Evolutionary conservation across 1,140 invertebrate species (phyloP).

Genomic region (Drosophila sucinea): DNA sequence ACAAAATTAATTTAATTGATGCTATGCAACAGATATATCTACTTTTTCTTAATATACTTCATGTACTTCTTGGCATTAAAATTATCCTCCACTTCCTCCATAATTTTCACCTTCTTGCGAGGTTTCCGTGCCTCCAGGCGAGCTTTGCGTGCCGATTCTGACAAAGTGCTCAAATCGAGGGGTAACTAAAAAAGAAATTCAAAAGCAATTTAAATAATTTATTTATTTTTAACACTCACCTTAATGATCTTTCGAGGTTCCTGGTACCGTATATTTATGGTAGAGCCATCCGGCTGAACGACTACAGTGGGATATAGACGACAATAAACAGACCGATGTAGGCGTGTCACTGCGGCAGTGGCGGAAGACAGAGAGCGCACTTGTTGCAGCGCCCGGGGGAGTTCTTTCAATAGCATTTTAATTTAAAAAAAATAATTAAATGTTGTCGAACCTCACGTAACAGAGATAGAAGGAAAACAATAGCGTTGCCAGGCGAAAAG

Average conservation of each 20-base stretch:
- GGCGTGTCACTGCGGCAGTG: conserved; percentile 87
- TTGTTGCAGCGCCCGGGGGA: conserved; percentile 52
- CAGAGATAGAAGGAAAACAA: not conserved
- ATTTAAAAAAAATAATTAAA: conserved; percentile 5
- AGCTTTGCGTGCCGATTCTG: conserved; percentile 87
- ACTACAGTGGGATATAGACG: conserved; percentile 90
- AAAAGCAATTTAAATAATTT: not conserved
- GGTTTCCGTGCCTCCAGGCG: conserved; percentile 89
- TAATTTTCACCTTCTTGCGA: conserved; percentile 89
- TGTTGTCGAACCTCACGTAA: not conserved
- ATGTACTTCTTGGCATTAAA: conserved; percentile 92
- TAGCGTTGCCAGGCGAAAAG: not conserved
- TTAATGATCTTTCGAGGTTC: conserved; percentile 93
- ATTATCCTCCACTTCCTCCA: conserved; percentile 90
- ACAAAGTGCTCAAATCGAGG: conserved; percentile 88
- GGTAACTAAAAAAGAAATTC: conserved; percentile 87
- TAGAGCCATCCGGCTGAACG: conserved; percentile 92
- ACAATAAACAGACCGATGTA: conserved; percentile 88
- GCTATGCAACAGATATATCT: conserved; percentile 11
- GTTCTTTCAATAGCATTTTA: conserved; percentile 55
- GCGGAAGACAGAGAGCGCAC: conserved; percentile 67
- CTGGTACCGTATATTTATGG: conserved; percentile 90
- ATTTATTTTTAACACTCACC: conserved; percentile 83
- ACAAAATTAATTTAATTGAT: conserved; percentile 21
- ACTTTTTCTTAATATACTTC: conserved; percentile 87